These are phyloP conservation scores for Aproaerema taeniolella DNA, from an alignment of 2,888 invertebrate species.

Conservation along the genomic window DNA sequence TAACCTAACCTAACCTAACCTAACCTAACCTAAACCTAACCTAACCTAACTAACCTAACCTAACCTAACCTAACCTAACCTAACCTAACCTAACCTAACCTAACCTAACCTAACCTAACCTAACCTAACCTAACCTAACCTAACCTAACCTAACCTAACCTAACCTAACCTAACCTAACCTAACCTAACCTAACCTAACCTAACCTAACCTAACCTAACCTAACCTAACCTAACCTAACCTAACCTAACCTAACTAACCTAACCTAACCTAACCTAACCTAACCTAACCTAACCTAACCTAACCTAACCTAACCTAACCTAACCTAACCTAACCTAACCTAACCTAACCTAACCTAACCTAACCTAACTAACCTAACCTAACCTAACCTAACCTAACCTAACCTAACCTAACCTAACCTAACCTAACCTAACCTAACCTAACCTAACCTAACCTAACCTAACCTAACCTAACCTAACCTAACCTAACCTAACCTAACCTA, in stretches of 20 bases:
- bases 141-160: conserved; percentile 23
- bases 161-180: conserved; percentile 23
- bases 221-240: conserved; percentile 21
- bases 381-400: conserved; percentile 18
- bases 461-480: conserved; percentile 12
- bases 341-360: conserved; percentile 24
- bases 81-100: conserved; percentile 24
- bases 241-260: conserved; percentile 20
- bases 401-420: conserved; percentile 18
- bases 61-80: conserved; percentile 26
- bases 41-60: conserved; percentile 23
- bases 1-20: conserved; percentile 24
- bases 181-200: conserved; percentile 25
- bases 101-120: conserved; percentile 25
- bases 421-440: conserved; percentile 13
- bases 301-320: conserved; percentile 23
- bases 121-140: conserved; percentile 26
- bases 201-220: conserved; percentile 25
- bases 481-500: conserved; percentile 19
- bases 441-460: conserved; percentile 12
- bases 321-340: conserved; percentile 24
- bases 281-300: conserved; percentile 24
- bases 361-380: conserved; percentile 18
- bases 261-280: conserved; percentile 23
- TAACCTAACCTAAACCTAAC: conserved; percentile 22